Evolutionary conservation across 1,140 invertebrate species (phyloP).

Genomic region (Phenacoccus solenopsis): DNA sequence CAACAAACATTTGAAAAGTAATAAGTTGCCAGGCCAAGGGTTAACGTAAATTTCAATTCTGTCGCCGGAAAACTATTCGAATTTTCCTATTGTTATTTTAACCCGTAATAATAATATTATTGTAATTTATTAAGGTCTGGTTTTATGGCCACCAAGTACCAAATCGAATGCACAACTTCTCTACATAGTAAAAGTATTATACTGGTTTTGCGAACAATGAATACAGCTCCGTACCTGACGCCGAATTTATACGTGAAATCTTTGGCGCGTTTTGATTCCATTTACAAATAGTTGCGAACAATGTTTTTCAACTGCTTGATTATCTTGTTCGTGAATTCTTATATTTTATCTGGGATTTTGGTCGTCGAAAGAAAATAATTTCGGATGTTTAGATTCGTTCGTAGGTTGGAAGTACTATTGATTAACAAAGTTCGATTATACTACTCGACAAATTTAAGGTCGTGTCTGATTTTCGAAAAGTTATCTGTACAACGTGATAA

Average conservation of each 20-base stretch:
- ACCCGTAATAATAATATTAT: neutral
- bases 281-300: neutral
- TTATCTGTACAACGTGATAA: too few relatives aligned
- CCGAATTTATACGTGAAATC: neutral
- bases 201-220: neutral
- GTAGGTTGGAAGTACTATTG: too few relatives aligned
- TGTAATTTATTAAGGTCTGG: slow-evolving; percentile 14
- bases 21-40: neutral
- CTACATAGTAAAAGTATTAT: neutral
- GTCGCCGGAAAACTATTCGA: slow-evolving; percentile 9
- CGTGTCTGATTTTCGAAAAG: too few relatives aligned
- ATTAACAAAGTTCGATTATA: too few relatives aligned
- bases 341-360: too few relatives aligned
- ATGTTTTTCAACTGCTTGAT: neutral
- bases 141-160: neutral
- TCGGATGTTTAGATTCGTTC: too few relatives aligned
- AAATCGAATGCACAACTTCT: neutral
- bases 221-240: neutral
- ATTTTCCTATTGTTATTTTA: neutral
- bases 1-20: slow-evolving; percentile 12
- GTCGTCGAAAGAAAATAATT: too few relatives aligned
- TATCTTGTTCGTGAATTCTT: neutral
- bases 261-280: neutral
- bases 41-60: neutral
- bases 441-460: too few relatives aligned